A percentile compares a stretch with the other conserved stretches of the same genome.
These are phyloP conservation scores for Atethmia centrago DNA, from an alignment of 2,888 invertebrate species.

Conservation along the genomic window DNA sequence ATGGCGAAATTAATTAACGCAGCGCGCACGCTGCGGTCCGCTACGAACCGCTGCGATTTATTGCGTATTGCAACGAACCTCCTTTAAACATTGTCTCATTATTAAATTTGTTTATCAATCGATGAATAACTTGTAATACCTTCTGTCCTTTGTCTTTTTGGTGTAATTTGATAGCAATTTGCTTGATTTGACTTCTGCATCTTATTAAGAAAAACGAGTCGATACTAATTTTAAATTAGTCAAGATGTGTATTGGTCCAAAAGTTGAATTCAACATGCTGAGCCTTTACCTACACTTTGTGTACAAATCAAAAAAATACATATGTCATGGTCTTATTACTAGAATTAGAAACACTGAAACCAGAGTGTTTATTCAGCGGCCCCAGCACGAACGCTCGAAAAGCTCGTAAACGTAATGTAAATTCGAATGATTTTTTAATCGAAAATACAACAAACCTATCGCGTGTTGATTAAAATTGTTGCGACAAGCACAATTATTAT, in stretches of 20 bases:
- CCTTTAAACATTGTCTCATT: constrained; percentile 48
- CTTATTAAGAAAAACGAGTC: not conserved
- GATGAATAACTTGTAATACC: not conserved
- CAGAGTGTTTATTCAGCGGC: not conserved
- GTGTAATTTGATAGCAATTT: not conserved
- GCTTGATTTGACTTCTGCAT: not conserved
- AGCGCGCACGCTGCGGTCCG: constrained; percentile 61
- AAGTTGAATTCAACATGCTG: not conserved
- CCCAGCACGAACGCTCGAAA: not conserved
- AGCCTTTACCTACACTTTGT: not conserved
- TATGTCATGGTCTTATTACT: not conserved
- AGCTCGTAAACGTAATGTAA: not conserved
- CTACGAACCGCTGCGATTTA: constrained; percentile 58
- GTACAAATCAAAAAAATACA: not conserved
- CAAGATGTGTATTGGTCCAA: not conserved
- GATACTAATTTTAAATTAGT: not conserved
- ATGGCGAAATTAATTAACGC: constrained; percentile 78
- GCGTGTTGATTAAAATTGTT: not conserved
- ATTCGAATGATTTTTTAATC: not conserved
- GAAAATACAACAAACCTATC: not conserved
- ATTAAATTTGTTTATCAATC: constrained; percentile 35
- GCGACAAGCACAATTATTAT: not conserved
- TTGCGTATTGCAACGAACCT: constrained; percentile 42
- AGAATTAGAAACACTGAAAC: constrained; percentile 3
- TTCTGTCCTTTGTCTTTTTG: not conserved